phyloP scores from a whole-genome alignment of 2,888 invertebrate species.

The Megastigmus dorsalis region DNA sequence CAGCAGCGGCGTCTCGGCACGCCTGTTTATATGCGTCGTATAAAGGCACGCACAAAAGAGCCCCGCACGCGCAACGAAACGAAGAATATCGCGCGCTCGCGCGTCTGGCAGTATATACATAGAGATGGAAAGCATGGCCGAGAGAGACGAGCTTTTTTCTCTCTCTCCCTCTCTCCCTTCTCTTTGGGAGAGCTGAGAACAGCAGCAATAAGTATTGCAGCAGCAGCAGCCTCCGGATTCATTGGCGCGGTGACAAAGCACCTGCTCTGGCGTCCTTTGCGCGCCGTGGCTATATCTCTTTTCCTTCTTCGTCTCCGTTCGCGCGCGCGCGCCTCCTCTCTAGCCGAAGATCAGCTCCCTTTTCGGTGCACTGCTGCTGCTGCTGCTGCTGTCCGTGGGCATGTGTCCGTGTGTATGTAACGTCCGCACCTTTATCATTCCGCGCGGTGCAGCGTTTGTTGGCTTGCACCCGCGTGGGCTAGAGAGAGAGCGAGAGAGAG shows the following conservation, averaged over 20 bases:
- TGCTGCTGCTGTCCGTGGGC: no score
- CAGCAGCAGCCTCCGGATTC: slow-evolving; percentile 67
- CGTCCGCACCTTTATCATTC: slow-evolving; percentile 57
- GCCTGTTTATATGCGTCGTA: no score
- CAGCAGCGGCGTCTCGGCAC: no score
- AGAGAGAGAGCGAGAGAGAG: no score
- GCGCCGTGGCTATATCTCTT: slow-evolving; percentile 61
- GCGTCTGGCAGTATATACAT: no score
- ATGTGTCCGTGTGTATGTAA: no score
- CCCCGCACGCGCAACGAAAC: no score
- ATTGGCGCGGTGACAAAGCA: slow-evolving; percentile 73
- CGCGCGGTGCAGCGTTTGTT: slow-evolving; percentile 49
- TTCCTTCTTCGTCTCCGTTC: slow-evolving; percentile 59
- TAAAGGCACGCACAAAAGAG: no score
- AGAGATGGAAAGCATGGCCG: no score
- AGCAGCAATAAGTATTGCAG: slow-evolving; percentile 1
- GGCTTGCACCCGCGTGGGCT: no score
- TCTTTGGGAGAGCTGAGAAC: not conserved
- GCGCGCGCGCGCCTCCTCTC: slow-evolving; percentile 19
- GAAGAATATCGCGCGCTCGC: no score
- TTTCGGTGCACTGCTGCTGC: not conserved
- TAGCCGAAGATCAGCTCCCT: not conserved
- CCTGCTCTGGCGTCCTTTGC: slow-evolving; percentile 71
- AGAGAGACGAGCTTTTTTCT: not conserved
- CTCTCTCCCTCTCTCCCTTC: not conserved